phyloP scores from a whole-genome alignment of 2,888 invertebrate genomes.

The Scrobipalpa atriplicella region DNA sequence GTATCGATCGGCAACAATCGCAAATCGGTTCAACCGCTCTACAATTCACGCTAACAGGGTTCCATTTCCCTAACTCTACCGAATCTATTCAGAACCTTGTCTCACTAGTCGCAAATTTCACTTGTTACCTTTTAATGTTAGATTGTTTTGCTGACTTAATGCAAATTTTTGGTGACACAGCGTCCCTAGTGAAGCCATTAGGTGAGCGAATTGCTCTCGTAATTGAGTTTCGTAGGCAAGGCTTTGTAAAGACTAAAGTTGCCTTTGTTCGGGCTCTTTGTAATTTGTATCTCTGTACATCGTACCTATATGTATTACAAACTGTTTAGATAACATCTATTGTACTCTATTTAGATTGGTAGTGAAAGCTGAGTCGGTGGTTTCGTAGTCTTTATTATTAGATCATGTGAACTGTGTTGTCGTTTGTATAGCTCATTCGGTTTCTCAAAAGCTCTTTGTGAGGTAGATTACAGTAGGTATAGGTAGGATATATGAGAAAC shows the following conservation, averaged over 20 bases:
- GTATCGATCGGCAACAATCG: constrained; percentile 72
- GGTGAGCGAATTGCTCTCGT: constrained; percentile 74
- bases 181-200: constrained; percentile 70
- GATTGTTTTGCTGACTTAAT: constrained; percentile 51
- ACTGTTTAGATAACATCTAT: constrained; percentile 42
- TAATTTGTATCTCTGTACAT: constrained; percentile 60
- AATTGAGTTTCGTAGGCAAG: constrained; percentile 80
- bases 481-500: background rate
- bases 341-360: constrained; percentile 49
- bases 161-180: constrained; percentile 79
- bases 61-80: constrained; percentile 39
- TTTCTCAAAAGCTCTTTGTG: constrained; percentile 18
- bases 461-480: constrained; percentile 7
- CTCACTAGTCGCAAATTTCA: constrained; percentile 36
- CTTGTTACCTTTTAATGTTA: constrained; percentile 53
- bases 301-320: constrained; percentile 31
- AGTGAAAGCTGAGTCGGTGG: constrained; percentile 55
- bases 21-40: constrained; percentile 60
- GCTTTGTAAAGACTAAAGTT: constrained; percentile 62
- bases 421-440: constrained; percentile 13
- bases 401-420: constrained; percentile 33
- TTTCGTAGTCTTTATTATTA: constrained; percentile 36
- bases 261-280: constrained; percentile 64
- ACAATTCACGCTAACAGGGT: constrained; percentile 50
- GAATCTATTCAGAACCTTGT: constrained; percentile 53